phyloP scores from a whole-genome alignment of 2,888 invertebrate species.

The Mellilla xanthometata region DNA sequence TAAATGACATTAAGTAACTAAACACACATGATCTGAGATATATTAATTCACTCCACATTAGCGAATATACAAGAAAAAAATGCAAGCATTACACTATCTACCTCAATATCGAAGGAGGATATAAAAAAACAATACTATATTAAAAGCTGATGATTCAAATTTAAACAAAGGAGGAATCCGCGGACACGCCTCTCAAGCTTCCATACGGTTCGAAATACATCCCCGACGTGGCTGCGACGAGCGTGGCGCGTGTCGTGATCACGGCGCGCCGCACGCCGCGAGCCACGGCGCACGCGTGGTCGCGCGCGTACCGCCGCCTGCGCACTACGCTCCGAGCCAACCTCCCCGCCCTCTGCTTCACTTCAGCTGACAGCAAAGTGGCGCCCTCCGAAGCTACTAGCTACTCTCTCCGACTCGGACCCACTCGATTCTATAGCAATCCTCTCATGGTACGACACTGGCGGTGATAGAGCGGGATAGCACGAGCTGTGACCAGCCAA shows the following conservation, averaged over 20 bases:
- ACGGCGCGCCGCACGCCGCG: constrained; percentile 46
- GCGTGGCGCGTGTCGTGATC: constrained; percentile 41
- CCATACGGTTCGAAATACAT: constrained; percentile 60
- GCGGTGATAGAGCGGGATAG: too few relatives aligned
- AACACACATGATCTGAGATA: too few relatives aligned
- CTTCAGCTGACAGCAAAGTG: constrained; percentile 54
- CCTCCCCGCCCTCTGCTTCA: constrained; percentile 59
- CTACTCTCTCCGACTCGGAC: constrained; percentile 43
- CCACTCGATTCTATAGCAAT: constrained; percentile 67
- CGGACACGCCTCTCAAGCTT: constrained; percentile 38
- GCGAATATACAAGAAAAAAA: too few relatives aligned
- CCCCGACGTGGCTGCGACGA: constrained; percentile 55
- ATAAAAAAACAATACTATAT: too few relatives aligned
- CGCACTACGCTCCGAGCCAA: constrained; percentile 49
- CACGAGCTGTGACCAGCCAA: too few relatives aligned
- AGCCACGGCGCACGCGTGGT: constrained; percentile 37
- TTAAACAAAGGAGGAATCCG: constrained; percentile 55
- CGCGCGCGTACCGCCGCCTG: constrained; percentile 44
- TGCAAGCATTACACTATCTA: too few relatives aligned
- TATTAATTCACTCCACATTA: too few relatives aligned
- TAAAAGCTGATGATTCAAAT: background rate
- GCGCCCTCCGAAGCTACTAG: constrained; percentile 61
- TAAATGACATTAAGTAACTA: too few relatives aligned
- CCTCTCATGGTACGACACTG: constrained; percentile 62
- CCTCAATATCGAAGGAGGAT: too few relatives aligned